A percentile compares a stretch with the other conserved stretches of the same genome.
phyloP scores from a whole-genome alignment of 2,888 invertebrate genomes.

The Lithosia quadra region DNA sequence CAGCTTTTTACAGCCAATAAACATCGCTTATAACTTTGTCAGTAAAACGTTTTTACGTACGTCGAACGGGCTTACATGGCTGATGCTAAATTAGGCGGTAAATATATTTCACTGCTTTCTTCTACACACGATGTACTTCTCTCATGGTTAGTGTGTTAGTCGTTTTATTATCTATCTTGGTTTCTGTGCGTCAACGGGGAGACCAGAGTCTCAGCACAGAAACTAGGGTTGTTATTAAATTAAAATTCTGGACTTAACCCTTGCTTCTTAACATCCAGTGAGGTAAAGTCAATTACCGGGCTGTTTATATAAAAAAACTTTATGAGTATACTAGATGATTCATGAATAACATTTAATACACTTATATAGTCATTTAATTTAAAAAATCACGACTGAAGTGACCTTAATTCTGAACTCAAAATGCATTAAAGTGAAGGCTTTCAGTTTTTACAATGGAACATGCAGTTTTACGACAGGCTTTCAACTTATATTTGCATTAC shows the following conservation, averaged over 20 bases:
- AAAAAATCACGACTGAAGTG: not conserved
- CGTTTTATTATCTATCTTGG: too few species aligned
- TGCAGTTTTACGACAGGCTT: not conserved
- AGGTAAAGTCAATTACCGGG: too few species aligned
- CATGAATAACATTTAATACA: too few species aligned
- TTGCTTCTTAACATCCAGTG: too few species aligned
- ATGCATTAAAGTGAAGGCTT: not conserved
- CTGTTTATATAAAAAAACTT: too few species aligned
- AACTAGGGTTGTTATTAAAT: too few species aligned
- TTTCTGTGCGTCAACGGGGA: too few species aligned
- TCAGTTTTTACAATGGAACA: not conserved
- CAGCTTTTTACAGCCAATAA: constrained; percentile 68
- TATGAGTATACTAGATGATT: too few species aligned
- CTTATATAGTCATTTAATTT: not conserved
- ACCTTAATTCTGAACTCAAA: not conserved
- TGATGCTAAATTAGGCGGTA: constrained; percentile 14
- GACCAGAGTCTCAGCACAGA: too few species aligned
- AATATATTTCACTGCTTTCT: not conserved
- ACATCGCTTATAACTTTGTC: constrained; percentile 66
- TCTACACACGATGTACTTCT: not conserved
- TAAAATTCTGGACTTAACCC: too few species aligned
- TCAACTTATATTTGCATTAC: not conserved
- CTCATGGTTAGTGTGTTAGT: not conserved
- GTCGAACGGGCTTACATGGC: constrained; percentile 37
- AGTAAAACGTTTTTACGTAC: constrained; percentile 62